phyloP scores from a whole-genome alignment of 92 coral and sea anemone species.

The Phenganax subtilis region DNA sequence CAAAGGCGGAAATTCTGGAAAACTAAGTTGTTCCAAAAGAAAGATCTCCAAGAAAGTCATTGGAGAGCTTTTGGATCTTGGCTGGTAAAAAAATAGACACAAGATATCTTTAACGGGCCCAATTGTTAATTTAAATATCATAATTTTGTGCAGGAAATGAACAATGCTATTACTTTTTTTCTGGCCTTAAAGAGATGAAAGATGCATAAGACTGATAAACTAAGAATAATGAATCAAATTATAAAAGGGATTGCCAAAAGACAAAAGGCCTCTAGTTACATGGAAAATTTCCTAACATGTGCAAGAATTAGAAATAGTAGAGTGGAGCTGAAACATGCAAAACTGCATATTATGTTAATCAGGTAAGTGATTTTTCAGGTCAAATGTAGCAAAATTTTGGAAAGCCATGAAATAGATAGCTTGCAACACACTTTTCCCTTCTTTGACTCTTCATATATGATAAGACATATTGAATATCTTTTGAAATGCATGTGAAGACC shows the following conservation, averaged over 20 bases:
- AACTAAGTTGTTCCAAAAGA: not conserved
- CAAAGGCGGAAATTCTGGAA: not conserved
- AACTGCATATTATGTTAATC: not conserved
- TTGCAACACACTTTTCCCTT: not conserved
- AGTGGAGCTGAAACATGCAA: not conserved
- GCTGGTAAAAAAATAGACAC: not conserved
- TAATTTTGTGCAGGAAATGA: constrained; percentile 2
- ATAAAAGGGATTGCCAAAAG: not conserved
- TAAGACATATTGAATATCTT: not conserved
- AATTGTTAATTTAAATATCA: not conserved
- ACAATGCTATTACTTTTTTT: not conserved
- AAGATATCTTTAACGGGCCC: not conserved
- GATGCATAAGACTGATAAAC: not conserved
- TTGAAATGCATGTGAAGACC: not conserved
- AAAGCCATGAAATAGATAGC: not conserved
- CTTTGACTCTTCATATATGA: not conserved
- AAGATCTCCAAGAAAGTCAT: not conserved
- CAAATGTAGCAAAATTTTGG: not conserved
- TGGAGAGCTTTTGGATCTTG: not conserved
- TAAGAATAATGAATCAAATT: not conserved
- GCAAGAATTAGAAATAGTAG: not conserved
- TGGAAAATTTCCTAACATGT: not conserved
- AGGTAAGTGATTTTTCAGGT: not conserved
- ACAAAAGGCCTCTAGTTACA: not conserved
- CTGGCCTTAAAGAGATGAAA: not conserved